These are phyloP conservation scores for Candoia aspera DNA, from an alignment of 2,113 vertebrate species.

Conservation along the genomic window DNA sequence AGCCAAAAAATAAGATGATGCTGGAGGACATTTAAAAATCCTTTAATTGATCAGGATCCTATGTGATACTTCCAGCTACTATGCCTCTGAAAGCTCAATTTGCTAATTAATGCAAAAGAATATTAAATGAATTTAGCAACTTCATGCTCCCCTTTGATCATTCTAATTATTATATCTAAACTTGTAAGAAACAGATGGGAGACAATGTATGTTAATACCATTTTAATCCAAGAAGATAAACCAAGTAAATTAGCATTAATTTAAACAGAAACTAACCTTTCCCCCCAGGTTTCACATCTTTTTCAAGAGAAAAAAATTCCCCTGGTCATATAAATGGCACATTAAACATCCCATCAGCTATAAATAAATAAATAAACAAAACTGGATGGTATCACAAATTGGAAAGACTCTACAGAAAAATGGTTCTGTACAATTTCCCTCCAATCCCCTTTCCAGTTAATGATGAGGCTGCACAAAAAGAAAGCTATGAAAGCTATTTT, in stretches of 20 bases:
- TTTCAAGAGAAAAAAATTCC: conserved; percentile 58
- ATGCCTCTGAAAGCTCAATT: conserved; percentile 53
- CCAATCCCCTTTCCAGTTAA: conserved; percentile 62
- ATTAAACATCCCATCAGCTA: conserved; percentile 55
- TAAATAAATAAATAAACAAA: conserved; percentile 83
- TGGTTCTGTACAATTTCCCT: conserved; percentile 40
- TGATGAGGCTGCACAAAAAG: conserved; percentile 63
- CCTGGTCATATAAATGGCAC: conserved; percentile 48
- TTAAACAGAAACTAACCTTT: not conserved
- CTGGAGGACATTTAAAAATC: conserved; percentile 25
- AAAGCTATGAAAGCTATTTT: conserved; percentile 54
- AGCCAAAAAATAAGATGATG: conserved; percentile 37
- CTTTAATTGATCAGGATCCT: conserved; percentile 49
- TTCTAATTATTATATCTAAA: conserved; percentile 49
- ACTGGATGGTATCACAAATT: conserved; percentile 67
- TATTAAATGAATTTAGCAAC: conserved; percentile 45
- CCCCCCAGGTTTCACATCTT: conserved; percentile 34
- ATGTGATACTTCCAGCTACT: conserved; percentile 42
- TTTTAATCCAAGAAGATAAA: conserved; percentile 53
- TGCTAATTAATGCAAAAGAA: conserved; percentile 35
- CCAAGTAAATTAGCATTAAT: conserved; percentile 59
- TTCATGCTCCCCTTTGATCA: conserved; percentile 38
- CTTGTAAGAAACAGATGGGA: conserved; percentile 38
- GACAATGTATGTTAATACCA: conserved; percentile 27
- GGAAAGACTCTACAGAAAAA: conserved; percentile 65